A percentile compares a stretch with the other conserved stretches of the same genome.
These are phyloP conservation scores for Tholera decimalis DNA, from an alignment of 2,888 invertebrate genomes.

Conservation along the genomic window DNA sequence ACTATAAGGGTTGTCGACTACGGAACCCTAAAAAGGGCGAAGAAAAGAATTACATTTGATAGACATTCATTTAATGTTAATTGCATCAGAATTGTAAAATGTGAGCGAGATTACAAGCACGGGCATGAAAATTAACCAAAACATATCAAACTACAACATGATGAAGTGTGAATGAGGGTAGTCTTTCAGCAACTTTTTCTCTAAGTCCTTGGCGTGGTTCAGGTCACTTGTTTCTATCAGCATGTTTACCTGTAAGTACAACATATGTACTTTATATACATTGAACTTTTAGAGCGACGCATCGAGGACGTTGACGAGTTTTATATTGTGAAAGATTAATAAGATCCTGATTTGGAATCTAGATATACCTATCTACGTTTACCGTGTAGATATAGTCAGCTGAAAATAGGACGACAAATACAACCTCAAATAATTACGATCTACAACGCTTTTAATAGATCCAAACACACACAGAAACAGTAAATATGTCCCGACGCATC, in stretches of 20 bases:
- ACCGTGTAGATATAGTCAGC: no score
- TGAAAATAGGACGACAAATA: background rate
- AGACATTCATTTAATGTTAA: constrained; percentile 30
- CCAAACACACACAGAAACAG: constrained; percentile 64
- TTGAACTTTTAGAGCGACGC: background rate
- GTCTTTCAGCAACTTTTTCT: constrained; percentile 74
- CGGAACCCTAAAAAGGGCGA: background rate
- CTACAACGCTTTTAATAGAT: background rate
- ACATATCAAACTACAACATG: constrained; percentile 54
- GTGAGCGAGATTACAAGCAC: constrained; percentile 26
- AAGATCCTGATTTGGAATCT: background rate
- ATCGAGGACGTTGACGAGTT: background rate
- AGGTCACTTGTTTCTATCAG: constrained; percentile 74
- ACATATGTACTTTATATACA: background rate
- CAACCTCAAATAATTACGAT: no score
- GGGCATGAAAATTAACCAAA: constrained; percentile 25
- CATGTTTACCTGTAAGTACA: constrained; percentile 70
- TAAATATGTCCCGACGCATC: constrained; percentile 95
- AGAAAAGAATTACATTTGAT: background rate
- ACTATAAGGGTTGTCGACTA: no score
- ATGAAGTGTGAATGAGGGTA: constrained; percentile 73
- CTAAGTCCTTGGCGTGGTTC: constrained; percentile 74
- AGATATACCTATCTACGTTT: no score
- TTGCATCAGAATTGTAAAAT: constrained; percentile 7
- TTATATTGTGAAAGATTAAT: background rate